Evolutionary conservation across 2,888 invertebrate species (phyloP).

Genomic region (Andrena haemorrhoa): DNA sequence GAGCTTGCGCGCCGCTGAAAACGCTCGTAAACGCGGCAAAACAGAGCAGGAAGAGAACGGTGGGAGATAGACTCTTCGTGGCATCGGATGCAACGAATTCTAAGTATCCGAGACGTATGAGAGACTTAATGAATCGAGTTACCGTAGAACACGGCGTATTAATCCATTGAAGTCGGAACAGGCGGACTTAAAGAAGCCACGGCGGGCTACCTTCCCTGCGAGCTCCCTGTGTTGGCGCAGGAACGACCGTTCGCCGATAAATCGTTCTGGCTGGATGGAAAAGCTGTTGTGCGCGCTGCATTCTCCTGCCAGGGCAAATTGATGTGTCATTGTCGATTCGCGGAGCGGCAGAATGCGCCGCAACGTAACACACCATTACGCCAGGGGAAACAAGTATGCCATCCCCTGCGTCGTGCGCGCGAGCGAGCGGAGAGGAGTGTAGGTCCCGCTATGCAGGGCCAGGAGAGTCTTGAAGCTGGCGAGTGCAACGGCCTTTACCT

Average conservation of each 20-base stretch:
- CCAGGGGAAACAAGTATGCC: slow-evolving; percentile 41
- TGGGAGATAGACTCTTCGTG: neutral
- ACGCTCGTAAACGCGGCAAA: slow-evolving; percentile 13
- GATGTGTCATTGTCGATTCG: slow-evolving; percentile 63
- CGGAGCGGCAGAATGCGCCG: slow-evolving; percentile 46
- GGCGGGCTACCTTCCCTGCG: neutral
- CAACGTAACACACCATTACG: slow-evolving; percentile 51
- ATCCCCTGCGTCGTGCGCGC: slow-evolving; percentile 11
- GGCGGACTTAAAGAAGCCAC: neutral
- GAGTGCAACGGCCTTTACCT: slow-evolving; percentile 82
- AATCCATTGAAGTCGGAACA: neutral
- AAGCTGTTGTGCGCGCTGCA: slow-evolving; percentile 35
- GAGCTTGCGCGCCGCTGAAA: slow-evolving; percentile 10
- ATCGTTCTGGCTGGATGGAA: neutral
- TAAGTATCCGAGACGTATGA: neutral
- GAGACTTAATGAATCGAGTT: neutral
- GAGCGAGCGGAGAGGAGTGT: slow-evolving; percentile 39
- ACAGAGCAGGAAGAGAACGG: neutral
- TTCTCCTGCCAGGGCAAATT: slow-evolving; percentile 51
- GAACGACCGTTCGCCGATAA: neutral
- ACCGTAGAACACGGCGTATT: neutral
- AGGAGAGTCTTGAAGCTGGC: slow-evolving; percentile 72
- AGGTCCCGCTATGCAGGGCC: slow-evolving; percentile 79
- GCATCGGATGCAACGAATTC: neutral
- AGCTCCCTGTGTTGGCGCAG: neutral